Evolutionary conservation across 1,140 invertebrate species (phyloP), one percentile per base, ranked within the genome.

Genomic region (Stratiolaelaps scimitus): DNA sequence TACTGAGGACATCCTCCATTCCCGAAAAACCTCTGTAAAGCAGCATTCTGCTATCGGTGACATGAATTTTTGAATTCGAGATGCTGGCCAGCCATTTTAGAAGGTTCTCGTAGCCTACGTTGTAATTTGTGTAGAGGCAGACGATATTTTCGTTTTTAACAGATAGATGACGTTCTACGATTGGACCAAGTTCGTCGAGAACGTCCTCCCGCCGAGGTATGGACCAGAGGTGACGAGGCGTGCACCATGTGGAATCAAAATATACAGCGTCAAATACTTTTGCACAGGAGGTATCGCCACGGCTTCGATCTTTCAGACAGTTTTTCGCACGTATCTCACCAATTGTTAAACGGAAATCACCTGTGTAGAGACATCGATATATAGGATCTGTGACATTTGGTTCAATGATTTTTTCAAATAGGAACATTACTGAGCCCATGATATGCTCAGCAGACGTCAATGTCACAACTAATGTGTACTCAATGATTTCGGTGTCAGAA

Each of bases 371-470:
- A 10, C 53, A 60, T 17, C 53, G 53, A 10, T 19, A 60, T 23
- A 17, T 17, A 15, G 53, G 53, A 20, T n/a, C 26, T 40, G 34
- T 10, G 10, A 40, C 34, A 6, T 40, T 40, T 40, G 34, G 34
- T 40, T 40, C 34, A 40, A 40, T 40, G 15, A 17, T 34, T 23
- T 26, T 60, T 26, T 60, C 53, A 23, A 60, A 23, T 15, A 60
- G 4, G 53, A 60, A 60, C 53, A 60, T 60, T 23, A 60, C 53
- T 15, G 53, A 60, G 13, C 53, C 53, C 15, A 60, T 34, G 20
- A 60, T 60, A 26, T 60, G 53, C 10, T 60, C 53, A 23, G 53
- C 53, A 15, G 53, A 60, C 1, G 53, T 60, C 53, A 60, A 26
- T 19, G 53, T 60, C 13, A 60, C 53, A 4, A 10, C 26, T 15